Evolutionary conservation across 1,140 invertebrate species (phyloP), one percentile per base, ranked within the genome.

Genomic region (Aradophagus sp.): DNA sequence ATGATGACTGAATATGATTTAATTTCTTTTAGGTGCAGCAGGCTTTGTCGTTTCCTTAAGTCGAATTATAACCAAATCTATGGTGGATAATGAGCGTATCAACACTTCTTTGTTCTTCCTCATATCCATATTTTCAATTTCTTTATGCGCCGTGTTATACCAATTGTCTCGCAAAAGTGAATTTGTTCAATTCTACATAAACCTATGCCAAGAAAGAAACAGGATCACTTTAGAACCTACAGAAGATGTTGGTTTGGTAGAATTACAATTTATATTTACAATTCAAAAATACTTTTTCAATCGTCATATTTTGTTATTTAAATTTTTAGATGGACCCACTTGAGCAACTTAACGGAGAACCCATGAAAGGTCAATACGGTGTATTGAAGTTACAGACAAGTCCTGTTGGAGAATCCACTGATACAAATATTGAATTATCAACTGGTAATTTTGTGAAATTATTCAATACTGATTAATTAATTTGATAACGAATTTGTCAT

Each of bases 81-180:
- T 95, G 58, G 84, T 93, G 20, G 79, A 91, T 77, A 90, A 95
- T 81, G 87, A 92, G 75, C 86, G 90, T 38, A 82, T 91, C 17
- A 96, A 95, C 76, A 97, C 95, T 0, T 90, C 94, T 16, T 90
- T 94, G 75, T 97, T 96, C 84, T 96, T 97, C 78, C 84, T 89
- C 10, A 86, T 94, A 10, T 95, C 93, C 11, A 91, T 93, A 39
- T 77, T 90, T 0, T 89, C 93, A 10, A 90, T 96, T 6, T 84
- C 90, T 5, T 83, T 90, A 7, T 95, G 94, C 68, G 93, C 91
- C 67, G 83, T 91, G 65, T 82, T 95, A 19, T 93, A 96, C 74
- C 88, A 93, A 78, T 79, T 92, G 5, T 90, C 94, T 44, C 90
- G 92, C 69, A 88, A 90, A 45, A 93, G 92, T 20, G 91, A 93